These are phyloP conservation scores for Cariama cristata DNA, from an alignment of 2,113 vertebrate genomes.

Conservation along the genomic window DNA sequence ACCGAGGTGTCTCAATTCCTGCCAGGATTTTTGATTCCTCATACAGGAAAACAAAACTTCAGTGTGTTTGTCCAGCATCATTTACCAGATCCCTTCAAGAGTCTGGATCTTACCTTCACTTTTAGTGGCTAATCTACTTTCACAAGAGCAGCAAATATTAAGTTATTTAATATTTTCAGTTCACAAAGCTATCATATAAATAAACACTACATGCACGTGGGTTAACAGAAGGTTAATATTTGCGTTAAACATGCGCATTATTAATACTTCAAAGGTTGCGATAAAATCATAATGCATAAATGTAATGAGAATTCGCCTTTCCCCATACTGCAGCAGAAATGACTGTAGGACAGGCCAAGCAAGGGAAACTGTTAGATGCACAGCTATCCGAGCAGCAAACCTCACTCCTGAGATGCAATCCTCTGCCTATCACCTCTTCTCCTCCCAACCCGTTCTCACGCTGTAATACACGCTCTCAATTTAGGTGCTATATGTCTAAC, in stretches of 20 bases:
- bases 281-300: conserved; percentile 38
- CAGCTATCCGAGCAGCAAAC: conserved; percentile 30
- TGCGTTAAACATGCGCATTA: conserved; percentile 46
- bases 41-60: not conserved
- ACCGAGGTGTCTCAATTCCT: not conserved
- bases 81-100: not conserved
- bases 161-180: not conserved
- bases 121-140: not conserved
- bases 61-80: not conserved
- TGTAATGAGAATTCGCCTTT: conserved; percentile 53
- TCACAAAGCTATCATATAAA: not conserved
- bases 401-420: not conserved
- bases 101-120: not conserved
- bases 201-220: conserved; percentile 44
- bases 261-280: not conserved
- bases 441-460: not conserved
- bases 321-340: conserved; percentile 73
- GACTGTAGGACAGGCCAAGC: conserved; percentile 61
- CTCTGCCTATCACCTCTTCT: not conserved
- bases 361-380: conserved; percentile 85
- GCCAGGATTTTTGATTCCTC: not conserved
- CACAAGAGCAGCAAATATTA: not conserved
- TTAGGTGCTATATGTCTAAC: rapidly evolving
- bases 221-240: conserved; percentile 35
- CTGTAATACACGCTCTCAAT: rapidly evolving